phyloP scores from a whole-genome alignment of 2,888 invertebrate species.

The Caenorhabditis afra region DNA sequence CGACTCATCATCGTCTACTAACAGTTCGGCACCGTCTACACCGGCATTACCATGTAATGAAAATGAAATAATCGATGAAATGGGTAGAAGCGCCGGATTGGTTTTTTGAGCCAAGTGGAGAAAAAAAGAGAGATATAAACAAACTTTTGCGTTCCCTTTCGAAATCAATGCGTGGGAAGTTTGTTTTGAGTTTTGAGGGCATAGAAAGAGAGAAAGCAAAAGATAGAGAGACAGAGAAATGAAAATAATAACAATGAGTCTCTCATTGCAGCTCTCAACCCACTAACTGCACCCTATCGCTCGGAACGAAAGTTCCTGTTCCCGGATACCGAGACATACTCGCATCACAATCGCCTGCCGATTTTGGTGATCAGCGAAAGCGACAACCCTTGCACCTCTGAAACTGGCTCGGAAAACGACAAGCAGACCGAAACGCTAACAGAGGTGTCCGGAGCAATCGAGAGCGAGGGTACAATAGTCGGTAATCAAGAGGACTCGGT shows the following conservation, averaged over 20 bases:
- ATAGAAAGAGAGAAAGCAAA: no score
- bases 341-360: constrained; percentile 44
- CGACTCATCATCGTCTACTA: constrained; percentile 77
- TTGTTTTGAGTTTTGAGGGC: no score
- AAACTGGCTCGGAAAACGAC: constrained; percentile 25
- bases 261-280: no score
- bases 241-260: no score
- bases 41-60: constrained; percentile 65
- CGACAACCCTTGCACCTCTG: constrained; percentile 30
- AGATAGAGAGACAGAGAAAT: no score
- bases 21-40: constrained; percentile 78
- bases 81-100: no score
- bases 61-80: no score
- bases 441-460: constrained; percentile 19
- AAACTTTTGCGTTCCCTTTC: neutral
- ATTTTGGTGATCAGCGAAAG: constrained; percentile 60
- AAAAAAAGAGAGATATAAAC: neutral
- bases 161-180: no score
- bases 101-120: no score
- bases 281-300: constrained; percentile 60
- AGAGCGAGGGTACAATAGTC: constrained; percentile 59
- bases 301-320: constrained; percentile 66
- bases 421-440: neutral
- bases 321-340: constrained; percentile 65
- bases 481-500: constrained; percentile 20